Base-by-base conservation (phyloP, 2,113 vertebrate genomes). In the Misgurnus anguillicaudatus region DNA sequence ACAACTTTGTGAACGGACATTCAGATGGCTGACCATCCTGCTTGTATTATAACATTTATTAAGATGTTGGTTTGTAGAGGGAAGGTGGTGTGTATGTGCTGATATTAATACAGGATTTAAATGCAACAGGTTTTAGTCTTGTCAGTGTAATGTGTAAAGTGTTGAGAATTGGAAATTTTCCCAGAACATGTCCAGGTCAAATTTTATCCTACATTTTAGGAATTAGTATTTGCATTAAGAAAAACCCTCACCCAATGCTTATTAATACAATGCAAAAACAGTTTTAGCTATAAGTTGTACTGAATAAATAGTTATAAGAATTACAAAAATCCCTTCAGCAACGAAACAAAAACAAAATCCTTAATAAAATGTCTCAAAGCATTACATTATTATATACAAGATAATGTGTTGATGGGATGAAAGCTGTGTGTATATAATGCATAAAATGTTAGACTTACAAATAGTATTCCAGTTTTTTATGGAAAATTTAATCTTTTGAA, bases 111-210 rank as follows among this genome's bases (percentile, higher is more conserved):
- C 19, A 38, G 36, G 38, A 70, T 10, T 70, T 38, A 53, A 73
- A 58, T 21, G 70, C 70, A 60, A 73, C 70, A 73, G 53, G 70
- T 73, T 42, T 73, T 42, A 48, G 16, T 57, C 6, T 19, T 11
- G 39, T 10, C 48, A 39, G 68, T 6, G 5, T 55, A 38, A 38
- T 71, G 48, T 13, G 9, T 5, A 11, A 38, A 70, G 51, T 68
- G 42, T 4, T 17, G 11, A 24, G 16, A 16, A 13, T 36, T 47
- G 6, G 16, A 38, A 4, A 19, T 38, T 17, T 57, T 6, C 45
- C 11, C 42, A 31, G 41, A 21, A 13, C 42, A 14, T 21, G 39
- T 67, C 41, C 7, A 47, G 3, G 42, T 19, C 65, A 67, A 13
- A 47, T 47, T 47, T 24, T 6, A 24, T 6, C 65, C 64, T 21